Percentiles rank a stretch among this genome's conserved stretches.
These are phyloP conservation scores for Pilophorus perplexus DNA, from an alignment of 2,888 invertebrate species.

Conservation along the genomic window DNA sequence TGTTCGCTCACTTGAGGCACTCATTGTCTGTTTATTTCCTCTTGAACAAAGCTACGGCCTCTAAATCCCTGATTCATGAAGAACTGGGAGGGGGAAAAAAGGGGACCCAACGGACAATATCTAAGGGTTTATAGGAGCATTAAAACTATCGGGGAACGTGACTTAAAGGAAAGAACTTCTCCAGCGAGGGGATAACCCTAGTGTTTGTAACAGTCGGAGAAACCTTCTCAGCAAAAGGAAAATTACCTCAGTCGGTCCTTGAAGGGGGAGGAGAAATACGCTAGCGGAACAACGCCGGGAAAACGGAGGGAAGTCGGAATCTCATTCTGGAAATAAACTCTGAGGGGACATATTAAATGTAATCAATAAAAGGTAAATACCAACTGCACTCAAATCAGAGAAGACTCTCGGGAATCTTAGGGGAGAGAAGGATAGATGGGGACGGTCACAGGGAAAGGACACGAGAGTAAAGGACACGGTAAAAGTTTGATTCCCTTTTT, in stretches of 20 bases:
- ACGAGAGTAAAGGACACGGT: not conserved
- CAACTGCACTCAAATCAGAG: constrained; percentile 39
- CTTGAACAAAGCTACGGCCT: constrained; percentile 15
- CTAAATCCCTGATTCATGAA: constrained; percentile 26
- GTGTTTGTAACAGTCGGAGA: not conserved
- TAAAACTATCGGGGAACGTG: constrained; percentile 33
- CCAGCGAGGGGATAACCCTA: not conserved
- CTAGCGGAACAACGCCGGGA: constrained; percentile 11
- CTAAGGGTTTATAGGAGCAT: constrained; percentile 31
- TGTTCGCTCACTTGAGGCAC: not conserved
- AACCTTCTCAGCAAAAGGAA: constrained; percentile 12
- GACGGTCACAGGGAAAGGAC: not conserved
- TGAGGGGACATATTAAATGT: constrained; percentile 39
- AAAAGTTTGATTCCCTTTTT: not conserved
- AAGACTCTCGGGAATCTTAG: constrained; percentile 25
- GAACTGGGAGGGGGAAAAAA: not conserved
- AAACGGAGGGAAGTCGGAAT: constrained; percentile 8
- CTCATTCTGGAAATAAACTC: constrained; percentile 33
- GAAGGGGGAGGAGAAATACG: not conserved
- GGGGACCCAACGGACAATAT: constrained; percentile 13
- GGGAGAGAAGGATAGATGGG: not conserved
- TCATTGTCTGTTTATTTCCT: constrained; percentile 26
- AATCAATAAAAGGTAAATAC: constrained; percentile 41
- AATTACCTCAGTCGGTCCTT: not conserved
- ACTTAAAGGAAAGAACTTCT: constrained; percentile 28